These are phyloP conservation scores for Phylloscopus collybita DNA, from an alignment of 2,797 vertebrate genomes.

Conservation along the genomic window DNA sequence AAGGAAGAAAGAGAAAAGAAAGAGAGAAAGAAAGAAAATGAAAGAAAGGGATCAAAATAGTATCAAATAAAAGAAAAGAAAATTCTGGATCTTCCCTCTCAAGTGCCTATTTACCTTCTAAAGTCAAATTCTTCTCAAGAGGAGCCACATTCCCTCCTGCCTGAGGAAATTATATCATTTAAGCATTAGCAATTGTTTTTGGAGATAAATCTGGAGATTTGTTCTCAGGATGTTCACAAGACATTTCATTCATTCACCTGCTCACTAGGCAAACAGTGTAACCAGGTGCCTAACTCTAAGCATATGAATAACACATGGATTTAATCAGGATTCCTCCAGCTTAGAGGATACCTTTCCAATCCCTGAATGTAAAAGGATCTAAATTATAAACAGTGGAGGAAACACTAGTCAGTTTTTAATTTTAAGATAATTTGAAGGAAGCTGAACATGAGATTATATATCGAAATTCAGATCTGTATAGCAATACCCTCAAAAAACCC, in stretches of 20 bases:
- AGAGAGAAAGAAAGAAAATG: accelerated
- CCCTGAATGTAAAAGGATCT: neutral
- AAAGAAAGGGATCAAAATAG: accelerated
- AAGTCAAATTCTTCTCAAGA: neutral
- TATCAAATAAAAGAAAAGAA: neutral
- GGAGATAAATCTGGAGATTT: neutral
- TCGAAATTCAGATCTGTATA: neutral
- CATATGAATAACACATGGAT: neutral
- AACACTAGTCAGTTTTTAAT: neutral
- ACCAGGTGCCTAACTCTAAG: neutral
- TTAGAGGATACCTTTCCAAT: neutral
- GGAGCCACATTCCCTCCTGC: neutral
- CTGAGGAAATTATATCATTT: neutral
- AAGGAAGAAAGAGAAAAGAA: too few species aligned
- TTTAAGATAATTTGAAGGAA: neutral
- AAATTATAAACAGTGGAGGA: neutral
- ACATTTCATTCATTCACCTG: neutral
- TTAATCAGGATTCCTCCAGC: neutral
- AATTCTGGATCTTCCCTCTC: neutral
- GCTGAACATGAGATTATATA: neutral
- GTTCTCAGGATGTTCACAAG: neutral
- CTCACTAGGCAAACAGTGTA: neutral
- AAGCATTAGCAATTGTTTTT: neutral
- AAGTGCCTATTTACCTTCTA: neutral
- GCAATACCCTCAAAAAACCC: accelerated